Conservation (phyloP, 2,888 invertebrate species). For the Plusia festucae region DNA sequence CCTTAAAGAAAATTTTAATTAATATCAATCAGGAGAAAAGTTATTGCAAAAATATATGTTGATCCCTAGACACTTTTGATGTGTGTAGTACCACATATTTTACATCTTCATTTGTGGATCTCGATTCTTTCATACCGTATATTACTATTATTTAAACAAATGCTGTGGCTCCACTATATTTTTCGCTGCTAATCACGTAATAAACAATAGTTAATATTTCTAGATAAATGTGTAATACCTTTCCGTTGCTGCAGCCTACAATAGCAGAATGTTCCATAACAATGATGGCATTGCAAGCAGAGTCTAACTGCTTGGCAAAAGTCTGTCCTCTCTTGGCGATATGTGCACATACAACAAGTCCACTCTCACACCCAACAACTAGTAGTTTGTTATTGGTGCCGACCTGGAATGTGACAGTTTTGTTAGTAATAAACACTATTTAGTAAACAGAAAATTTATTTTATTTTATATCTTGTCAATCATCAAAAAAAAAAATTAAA, state of each 20-base stretch:
- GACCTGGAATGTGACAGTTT: slow-evolving; percentile 78
- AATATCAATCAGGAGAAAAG: no score
- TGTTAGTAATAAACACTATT: slow-evolving; percentile 19
- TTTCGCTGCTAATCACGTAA: background rate
- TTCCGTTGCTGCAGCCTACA: slow-evolving; percentile 90
- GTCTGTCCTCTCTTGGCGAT: slow-evolving; percentile 86
- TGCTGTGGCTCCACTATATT: no score
- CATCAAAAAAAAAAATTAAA: no score
- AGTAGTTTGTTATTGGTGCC: slow-evolving; percentile 90
- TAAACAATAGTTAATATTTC: no score
- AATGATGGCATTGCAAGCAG: slow-evolving; percentile 89
- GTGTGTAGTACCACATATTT: background rate
- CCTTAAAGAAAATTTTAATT: no score
- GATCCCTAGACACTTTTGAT: no score
- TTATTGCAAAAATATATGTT: no score
- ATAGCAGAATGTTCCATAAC: slow-evolving; percentile 83
- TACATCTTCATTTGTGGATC: background rate
- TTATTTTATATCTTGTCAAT: no score
- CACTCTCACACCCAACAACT: slow-evolving; percentile 90
- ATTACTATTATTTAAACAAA: no score
- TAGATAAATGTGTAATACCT: slow-evolving; percentile 68
- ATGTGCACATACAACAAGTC: slow-evolving; percentile 87
- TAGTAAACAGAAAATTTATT: background rate
- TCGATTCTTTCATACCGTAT: no score
- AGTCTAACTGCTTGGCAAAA: slow-evolving; percentile 76